These are phyloP conservation scores for Malachius bipustulatus DNA, from an alignment of 2,888 invertebrate species.

Conservation along the genomic window DNA sequence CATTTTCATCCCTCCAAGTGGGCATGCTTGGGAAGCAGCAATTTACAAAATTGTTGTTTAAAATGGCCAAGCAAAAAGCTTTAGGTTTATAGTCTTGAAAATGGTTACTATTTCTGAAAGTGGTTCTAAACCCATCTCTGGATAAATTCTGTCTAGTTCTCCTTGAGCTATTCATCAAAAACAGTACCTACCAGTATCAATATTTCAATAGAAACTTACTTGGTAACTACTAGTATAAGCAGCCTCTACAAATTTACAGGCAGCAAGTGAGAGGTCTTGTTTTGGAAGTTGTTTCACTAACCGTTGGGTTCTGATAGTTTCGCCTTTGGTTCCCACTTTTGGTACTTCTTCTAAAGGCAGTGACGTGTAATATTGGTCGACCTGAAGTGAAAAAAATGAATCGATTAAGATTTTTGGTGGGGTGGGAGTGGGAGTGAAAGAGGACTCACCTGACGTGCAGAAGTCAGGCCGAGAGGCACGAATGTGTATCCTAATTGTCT, in stretches of 20 bases:
- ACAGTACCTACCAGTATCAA: too few species aligned
- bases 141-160: too few species aligned
- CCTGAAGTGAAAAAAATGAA: slow-evolving; percentile 43
- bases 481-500: slow-evolving; percentile 34
- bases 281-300: slow-evolving; percentile 84
- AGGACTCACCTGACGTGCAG: slow-evolving; percentile 34
- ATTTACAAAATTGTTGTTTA: too few species aligned
- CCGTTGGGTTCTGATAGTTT: slow-evolving; percentile 67
- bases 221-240: slow-evolving; percentile 68
- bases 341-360: slow-evolving; percentile 65
- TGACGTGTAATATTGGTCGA: slow-evolving; percentile 86
- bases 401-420: slow-evolving; percentile 12
- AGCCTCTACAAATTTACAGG: slow-evolving; percentile 76
- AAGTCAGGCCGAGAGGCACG: slow-evolving; percentile 34
- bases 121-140: too few species aligned
- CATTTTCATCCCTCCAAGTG: too few species aligned
- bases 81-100: too few species aligned
- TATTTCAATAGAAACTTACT: slow-evolving; percentile 20
- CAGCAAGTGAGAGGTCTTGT: slow-evolving; percentile 82
- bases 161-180: too few species aligned
- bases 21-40: too few species aligned
- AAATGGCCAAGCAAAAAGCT: too few species aligned
- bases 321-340: slow-evolving; percentile 58
- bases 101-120: too few species aligned
- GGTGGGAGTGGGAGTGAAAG: too few species aligned